These are phyloP conservation scores for Temnothorax nylanderi DNA, from an alignment of 1,140 invertebrate species.

Conservation along the genomic window DNA sequence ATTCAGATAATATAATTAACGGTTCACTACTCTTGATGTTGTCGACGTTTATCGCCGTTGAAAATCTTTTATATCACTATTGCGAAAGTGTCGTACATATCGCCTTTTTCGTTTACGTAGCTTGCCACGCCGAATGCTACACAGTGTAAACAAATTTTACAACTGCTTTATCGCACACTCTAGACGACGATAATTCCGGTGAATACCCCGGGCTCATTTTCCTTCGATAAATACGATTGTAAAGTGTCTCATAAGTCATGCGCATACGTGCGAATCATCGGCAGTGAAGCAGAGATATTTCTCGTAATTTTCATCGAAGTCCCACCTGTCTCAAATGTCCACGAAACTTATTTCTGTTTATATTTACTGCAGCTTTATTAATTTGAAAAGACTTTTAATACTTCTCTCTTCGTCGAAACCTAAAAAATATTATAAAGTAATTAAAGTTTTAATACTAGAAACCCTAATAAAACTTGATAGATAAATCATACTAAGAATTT, in stretches of 20 bases:
- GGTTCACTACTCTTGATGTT: neutral
- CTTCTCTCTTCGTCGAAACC: too few relatives aligned
- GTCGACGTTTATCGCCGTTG: neutral
- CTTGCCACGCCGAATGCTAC: neutral
- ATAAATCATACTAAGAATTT: neutral
- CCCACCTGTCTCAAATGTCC: too few relatives aligned
- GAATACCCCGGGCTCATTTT: slow-evolving; percentile 32
- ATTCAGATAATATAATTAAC: slow-evolving; percentile 9
- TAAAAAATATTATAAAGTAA: neutral
- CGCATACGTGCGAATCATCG: neutral
- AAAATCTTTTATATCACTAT: slow-evolving; percentile 31
- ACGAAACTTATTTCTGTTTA: neutral
- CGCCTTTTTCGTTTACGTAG: neutral
- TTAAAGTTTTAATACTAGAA: neutral
- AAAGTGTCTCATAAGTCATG: slow-evolving; percentile 1
- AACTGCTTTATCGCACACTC: slow-evolving; percentile 25
- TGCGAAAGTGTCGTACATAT: neutral
- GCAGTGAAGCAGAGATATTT: neutral
- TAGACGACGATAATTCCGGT: slow-evolving; percentile 21
- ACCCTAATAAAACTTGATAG: neutral
- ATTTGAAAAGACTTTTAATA: too few relatives aligned
- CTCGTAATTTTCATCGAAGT: neutral
- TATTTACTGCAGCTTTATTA: neutral
- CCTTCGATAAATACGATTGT: slow-evolving; percentile 27
- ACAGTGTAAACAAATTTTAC: slow-evolving; percentile 41